These are phyloP conservation scores for Gonocerus acuteangulatus DNA, from an alignment of 2,888 invertebrate genomes.

Conservation along the genomic window DNA sequence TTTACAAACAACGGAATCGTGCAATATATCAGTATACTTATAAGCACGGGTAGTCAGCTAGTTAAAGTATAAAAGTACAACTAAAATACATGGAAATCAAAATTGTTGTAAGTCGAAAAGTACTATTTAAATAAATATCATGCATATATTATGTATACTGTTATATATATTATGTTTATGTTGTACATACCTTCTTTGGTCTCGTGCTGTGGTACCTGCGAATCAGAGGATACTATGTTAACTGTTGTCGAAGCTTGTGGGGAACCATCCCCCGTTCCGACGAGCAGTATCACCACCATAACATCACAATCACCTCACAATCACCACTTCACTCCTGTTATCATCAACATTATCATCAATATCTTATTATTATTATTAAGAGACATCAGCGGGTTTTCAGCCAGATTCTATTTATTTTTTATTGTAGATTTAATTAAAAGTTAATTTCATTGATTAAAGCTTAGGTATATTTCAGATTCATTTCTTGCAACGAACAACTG, in stretches of 20 bases:
- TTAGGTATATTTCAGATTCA: too few relatives aligned
- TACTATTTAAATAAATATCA: neutral
- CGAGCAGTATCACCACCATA: constrained; percentile 63
- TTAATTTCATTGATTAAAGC: too few relatives aligned
- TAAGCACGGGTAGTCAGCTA: too few relatives aligned
- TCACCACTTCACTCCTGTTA: constrained; percentile 5
- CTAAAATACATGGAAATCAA: neutral
- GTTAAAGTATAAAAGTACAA: too few relatives aligned
- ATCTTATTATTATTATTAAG: too few relatives aligned
- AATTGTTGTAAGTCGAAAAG: neutral
- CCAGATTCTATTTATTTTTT: too few relatives aligned
- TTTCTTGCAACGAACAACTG: too few relatives aligned
- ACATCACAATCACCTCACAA: constrained; percentile 29
- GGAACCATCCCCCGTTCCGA: constrained; percentile 44
- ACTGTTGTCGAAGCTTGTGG: constrained; percentile 39
- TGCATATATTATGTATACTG: neutral
- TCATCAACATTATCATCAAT: neutral
- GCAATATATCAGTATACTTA: too few relatives aligned
- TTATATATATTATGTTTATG: neutral
- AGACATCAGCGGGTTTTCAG: too few relatives aligned
- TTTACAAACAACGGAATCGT: too few relatives aligned
- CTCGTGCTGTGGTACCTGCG: constrained; percentile 64
- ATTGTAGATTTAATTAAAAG: too few relatives aligned
- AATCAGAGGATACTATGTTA: constrained; percentile 42
- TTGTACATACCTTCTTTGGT: constrained; percentile 72